A percentile compares a stretch with the other conserved stretches of the same genome.
phyloP scores from a whole-genome alignment of 2,113 vertebrate genomes.

The Ovis aries region DNA sequence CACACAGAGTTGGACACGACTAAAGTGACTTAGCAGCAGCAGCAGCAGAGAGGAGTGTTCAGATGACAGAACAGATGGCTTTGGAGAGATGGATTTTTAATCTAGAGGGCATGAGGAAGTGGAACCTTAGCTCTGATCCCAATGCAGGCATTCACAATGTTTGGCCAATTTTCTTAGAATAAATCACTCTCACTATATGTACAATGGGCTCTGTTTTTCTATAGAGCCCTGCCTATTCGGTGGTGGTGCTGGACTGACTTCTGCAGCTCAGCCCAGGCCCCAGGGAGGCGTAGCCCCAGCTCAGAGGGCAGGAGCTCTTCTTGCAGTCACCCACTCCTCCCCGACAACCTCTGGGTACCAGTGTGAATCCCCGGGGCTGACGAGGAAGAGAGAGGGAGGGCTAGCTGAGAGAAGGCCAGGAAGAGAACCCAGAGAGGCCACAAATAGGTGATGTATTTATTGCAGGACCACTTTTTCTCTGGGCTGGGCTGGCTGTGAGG shows the following conservation, averaged over 20 bases:
- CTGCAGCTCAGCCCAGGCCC: background rate
- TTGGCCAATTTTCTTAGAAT: background rate
- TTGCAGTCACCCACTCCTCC: no score
- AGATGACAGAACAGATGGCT: background rate
- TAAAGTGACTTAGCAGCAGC: no score
- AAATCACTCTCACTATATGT: background rate
- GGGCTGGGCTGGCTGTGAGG: background rate
- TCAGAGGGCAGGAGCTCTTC: background rate
- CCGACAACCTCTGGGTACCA: background rate
- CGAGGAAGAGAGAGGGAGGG: background rate
- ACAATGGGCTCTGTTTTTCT: background rate
- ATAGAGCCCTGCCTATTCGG: background rate
- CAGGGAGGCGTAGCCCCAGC: background rate
- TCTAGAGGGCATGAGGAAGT: accelerated
- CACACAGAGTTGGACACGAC: no score
- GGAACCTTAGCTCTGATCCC: background rate
- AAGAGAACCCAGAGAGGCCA: background rate
- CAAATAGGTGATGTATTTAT: constrained; percentile 50
- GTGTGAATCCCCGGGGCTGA: background rate
- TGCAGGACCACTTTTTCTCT: background rate
- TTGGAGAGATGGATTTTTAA: background rate
- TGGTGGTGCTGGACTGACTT: background rate
- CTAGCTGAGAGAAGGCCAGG: background rate
- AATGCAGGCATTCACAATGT: background rate
- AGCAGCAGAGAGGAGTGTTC: background rate